Evolutionary conservation across 30 jellyfish, hydroid and myxozoan species (phyloP), one percentile per base, ranked within the genome.

Genomic region (Hydractinia echinata): DNA sequence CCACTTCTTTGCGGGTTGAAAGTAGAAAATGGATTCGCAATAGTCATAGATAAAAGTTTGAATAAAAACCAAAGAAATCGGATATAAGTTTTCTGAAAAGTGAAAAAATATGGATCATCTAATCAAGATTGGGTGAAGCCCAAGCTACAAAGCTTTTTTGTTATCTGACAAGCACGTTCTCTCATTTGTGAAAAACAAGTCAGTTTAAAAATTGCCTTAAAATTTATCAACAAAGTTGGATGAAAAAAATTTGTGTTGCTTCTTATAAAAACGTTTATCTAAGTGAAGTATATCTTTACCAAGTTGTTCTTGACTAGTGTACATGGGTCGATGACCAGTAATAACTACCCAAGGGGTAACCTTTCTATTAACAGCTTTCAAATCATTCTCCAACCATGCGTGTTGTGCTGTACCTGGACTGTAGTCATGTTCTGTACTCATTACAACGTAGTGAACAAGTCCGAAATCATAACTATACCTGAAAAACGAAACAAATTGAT

Each of bases 391-490:
- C 39, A 90, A 89, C 97, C 97, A 90, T 53, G 68, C 39, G 64
- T 85, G 86, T 61, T 90, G 97, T 72, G 88, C 50, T 54, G 95
- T 78, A 8, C 85, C 94, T 6, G 95, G 95, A 39, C 84, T 82
- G 73, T 83, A 90, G 73, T 90, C 81, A 80, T 90, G 94, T 67
- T 90, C 95, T 49, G 97, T 82, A 67, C 94, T 81, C 87, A 90
- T 90, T 88, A 83, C 82, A 53, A 86, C 80, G 80, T 55, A 90
- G 72, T 90, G 97, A n/a, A 90, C 97, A 69, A 90, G 16, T 4
- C 97, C 97, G 79, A 67, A 90, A 56, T 90, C 96, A 72, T 90
- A 90, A 66, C 97, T 90, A 76, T 90, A 90, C 97, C 97, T 90
- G 83, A 64, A 4, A 64, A 64, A 11, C 69, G 2, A 58, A 13